A percentile compares a stretch with the other conserved stretches of the same genome.
phyloP scores from a whole-genome alignment of 2,113 vertebrate genomes.

The Ranitomeya variabilis region DNA sequence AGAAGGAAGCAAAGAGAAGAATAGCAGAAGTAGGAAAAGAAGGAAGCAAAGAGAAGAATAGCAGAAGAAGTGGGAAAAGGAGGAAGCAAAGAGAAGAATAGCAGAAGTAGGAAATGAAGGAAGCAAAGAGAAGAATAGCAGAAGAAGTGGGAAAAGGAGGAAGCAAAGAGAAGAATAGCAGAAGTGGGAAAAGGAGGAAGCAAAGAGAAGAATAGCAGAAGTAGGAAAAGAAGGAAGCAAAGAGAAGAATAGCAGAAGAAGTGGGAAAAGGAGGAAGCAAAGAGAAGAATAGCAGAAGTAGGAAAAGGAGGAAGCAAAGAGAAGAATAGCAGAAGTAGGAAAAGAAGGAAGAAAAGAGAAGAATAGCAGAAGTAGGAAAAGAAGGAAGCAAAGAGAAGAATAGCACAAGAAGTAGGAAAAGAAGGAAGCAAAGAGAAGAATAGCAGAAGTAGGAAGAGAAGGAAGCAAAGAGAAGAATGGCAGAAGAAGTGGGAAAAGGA shows the following conservation, averaged over 20 bases:
- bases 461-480: background rate
- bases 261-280: background rate
- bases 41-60: background rate
- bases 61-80: background rate
- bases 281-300: too few species aligned
- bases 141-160: background rate
- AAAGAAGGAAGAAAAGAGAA: background rate
- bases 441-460: too few species aligned
- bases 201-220: background rate
- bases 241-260: background rate
- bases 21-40: background rate
- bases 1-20: background rate
- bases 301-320: background rate
- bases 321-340: background rate
- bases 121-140: background rate
- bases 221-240: background rate
- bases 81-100: background rate
- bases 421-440: too few species aligned
- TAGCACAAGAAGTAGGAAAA: background rate
- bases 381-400: background rate
- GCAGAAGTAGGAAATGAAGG: too few species aligned
- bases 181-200: too few species aligned
- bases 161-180: background rate
- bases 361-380: background rate
- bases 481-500: background rate